phyloP scores from a whole-genome alignment of 2,888 invertebrate species.

The Agapetus fuscipes region DNA sequence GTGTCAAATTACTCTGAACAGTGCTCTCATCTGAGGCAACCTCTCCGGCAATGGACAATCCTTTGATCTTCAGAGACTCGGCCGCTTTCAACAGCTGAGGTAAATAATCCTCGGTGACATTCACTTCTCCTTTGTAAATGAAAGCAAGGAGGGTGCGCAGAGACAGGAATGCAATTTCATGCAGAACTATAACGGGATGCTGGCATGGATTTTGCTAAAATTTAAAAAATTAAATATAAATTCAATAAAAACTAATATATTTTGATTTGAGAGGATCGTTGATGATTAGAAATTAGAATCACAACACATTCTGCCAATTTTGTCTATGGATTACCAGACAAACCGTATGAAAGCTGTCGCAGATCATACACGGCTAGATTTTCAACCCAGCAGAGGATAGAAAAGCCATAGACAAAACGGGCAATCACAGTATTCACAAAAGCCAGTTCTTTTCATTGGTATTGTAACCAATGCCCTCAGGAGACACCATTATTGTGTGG shows the following conservation, averaged over 20 bases:
- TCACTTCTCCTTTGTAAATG: slow-evolving; percentile 67
- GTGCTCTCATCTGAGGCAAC: slow-evolving; percentile 40
- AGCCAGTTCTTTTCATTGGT: no score
- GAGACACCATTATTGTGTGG: no score
- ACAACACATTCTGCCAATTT: background rate
- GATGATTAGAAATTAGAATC: background rate
- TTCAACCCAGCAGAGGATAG: no score
- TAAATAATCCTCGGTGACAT: slow-evolving; percentile 60
- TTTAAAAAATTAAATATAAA: slow-evolving; percentile 23
- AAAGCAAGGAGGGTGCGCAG: slow-evolving; percentile 56
- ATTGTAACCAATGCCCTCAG: no score
- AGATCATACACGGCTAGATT: no score
- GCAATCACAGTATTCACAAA: no score
- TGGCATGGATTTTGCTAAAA: slow-evolving; percentile 63
- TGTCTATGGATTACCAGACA: background rate
- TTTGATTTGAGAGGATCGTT: background rate
- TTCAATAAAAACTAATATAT: background rate
- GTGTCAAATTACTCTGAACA: no score
- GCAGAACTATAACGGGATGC: slow-evolving; percentile 64
- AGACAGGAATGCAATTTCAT: slow-evolving; percentile 59
- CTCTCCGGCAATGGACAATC: slow-evolving; percentile 50
- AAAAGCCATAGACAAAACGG: no score
- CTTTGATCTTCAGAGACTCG: slow-evolving; percentile 57
- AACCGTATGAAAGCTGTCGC: background rate
- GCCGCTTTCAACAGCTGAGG: slow-evolving; percentile 58